Evolutionary conservation across 2,888 invertebrate genomes (phyloP), one percentile per base, ranked within the genome.

Genomic region (Ptilodon capucinus): DNA sequence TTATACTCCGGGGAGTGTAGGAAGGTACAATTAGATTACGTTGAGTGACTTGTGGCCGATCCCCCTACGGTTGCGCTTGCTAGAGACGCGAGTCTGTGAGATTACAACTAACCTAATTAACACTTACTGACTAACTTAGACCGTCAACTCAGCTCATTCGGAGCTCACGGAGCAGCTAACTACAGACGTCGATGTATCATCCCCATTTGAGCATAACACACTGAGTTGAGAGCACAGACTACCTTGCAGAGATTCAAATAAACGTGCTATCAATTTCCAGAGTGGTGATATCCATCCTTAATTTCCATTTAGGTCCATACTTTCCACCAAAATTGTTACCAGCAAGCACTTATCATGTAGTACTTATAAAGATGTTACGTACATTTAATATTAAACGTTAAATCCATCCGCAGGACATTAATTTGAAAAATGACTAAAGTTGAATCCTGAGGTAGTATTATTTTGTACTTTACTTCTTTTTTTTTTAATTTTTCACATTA

Each of bases 361-460:
- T 55, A 48, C 54, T 45, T 61, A 61, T 51, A 57, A 57, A 46
- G 46, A 54, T 60, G 54, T 53, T 35, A 56, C 43, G 47, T 50
- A 64, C 51, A 61, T 64, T 63, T 62, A 64, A 63, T 64, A 66
- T 62, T 65, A 18, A 57, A n/a, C 23, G 47, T 53, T 64, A 61
- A 68, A 66, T 71, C 74, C 56, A 71, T 74, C 64, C 77, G 72
- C 56, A 70, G 60, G 61, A 74, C 68, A 70, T 64, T 74, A 66
- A 70, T 71, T 57, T 58, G 50, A 70, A 67, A 68, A 74, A 66
- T 76, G 68, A 78, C 79, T 79, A 72, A 71, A 76, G 64, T 82
- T 90, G 91, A 91, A 91, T 87, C 88, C 88, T 90, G 91, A 91
- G 91, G 91, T 91, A 91, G 91, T 74, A 80, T n/a, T 84, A 83